Conservation (phyloP, 2,797 vertebrate genomes). For the Lateolabrax maculatus region DNA sequence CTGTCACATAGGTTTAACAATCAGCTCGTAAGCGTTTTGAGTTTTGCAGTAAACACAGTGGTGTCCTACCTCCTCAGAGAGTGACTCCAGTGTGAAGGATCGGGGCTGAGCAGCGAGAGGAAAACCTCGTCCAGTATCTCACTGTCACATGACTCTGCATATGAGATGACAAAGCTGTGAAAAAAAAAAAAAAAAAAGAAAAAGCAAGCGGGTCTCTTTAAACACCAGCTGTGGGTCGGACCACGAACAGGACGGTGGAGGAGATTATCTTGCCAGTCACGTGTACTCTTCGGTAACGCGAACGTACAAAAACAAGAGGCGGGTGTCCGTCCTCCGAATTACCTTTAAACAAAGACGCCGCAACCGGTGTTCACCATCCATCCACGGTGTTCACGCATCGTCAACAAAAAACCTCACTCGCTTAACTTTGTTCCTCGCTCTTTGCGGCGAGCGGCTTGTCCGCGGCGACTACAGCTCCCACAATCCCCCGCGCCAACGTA, state of each 20-base stretch:
- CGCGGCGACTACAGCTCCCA: slow-evolving; percentile 67
- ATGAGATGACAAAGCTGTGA: slow-evolving; percentile 39
- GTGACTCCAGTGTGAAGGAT: slow-evolving; percentile 9
- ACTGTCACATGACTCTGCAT: slow-evolving; percentile 75
- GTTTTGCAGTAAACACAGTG: background rate
- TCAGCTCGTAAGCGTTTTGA: too few relatives aligned
- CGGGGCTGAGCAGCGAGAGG: slow-evolving; percentile 11
- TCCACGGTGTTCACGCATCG: too few relatives aligned
- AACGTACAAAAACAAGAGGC: background rate
- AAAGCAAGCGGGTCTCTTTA: slow-evolving; percentile 7
- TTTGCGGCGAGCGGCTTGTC: background rate
- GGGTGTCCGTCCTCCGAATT: slow-evolving; percentile 1
- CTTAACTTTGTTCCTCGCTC: background rate
- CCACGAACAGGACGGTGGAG: slow-evolving; percentile 11
- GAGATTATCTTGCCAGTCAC: background rate
- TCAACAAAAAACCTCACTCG: background rate
- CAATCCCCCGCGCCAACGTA: slow-evolving; percentile 22
- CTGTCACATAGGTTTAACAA: background rate
- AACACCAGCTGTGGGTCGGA: background rate
- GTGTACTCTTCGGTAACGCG: slow-evolving; percentile 26
- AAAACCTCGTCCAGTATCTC: slow-evolving; percentile 32
- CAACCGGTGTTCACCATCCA: too few relatives aligned
- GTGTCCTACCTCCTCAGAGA: slow-evolving; percentile 46
- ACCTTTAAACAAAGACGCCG: too few relatives aligned
- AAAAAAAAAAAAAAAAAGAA: slow-evolving; percentile 2